Conservation (phyloP, 2,113 vertebrate species). For the Jaculus jaculus region DNA sequence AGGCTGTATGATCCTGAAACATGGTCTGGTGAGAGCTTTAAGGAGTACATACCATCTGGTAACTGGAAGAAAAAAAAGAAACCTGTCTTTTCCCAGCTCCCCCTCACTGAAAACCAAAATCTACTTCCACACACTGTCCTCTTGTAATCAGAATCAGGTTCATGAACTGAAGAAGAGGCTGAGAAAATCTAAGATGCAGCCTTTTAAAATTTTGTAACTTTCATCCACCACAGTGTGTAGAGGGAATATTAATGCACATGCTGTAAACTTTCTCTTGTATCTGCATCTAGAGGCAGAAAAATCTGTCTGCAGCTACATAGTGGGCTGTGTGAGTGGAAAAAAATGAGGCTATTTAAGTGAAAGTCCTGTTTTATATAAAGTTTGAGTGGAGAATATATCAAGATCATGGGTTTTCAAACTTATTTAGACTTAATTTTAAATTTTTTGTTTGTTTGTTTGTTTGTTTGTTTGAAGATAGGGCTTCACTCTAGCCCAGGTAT, state of each 20-base stretch:
- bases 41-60: conserved; percentile 94
- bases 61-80: conserved; percentile 87
- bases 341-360: conserved; percentile 76
- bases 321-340: conserved; percentile 74
- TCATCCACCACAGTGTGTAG: conserved; percentile 84
- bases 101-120: too few relatives aligned
- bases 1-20: conserved; percentile 96
- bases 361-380: conserved; percentile 81
- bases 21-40: conserved; percentile 95
- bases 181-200: conserved; percentile 83
- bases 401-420: conserved; percentile 74
- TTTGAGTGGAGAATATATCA: conserved; percentile 78
- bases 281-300: conserved; percentile 81
- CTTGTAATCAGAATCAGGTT: too few relatives aligned
- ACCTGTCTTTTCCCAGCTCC: not conserved
- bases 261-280: conserved; percentile 78
- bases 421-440: conserved; percentile 80
- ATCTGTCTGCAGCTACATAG: conserved; percentile 74
- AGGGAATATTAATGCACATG: conserved; percentile 83
- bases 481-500: too few relatives aligned
- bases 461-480: too few relatives aligned
- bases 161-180: too few relatives aligned
- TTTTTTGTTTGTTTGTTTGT: not conserved
- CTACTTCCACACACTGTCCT: too few relatives aligned
- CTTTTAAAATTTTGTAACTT: conserved; percentile 71